A percentile compares a stretch with the other conserved stretches of the same genome.
Conservation (phyloP, 1,140 invertebrate genomes). For the Drosophila subobscura region DNA sequence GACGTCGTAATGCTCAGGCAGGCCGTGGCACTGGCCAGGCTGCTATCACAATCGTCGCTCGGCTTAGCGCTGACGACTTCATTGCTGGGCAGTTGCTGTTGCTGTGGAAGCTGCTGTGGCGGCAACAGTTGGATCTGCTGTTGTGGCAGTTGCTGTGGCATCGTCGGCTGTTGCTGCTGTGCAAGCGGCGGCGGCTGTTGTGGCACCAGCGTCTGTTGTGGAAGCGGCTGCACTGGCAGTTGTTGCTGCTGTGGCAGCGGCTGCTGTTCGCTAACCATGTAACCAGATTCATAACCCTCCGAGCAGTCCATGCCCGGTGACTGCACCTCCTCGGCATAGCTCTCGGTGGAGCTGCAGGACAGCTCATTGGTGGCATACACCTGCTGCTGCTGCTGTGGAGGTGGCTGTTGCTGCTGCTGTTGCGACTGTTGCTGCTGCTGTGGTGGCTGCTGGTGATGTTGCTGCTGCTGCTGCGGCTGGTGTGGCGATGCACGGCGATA, state of each 20-base stretch:
- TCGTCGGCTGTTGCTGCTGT: conserved; percentile 18
- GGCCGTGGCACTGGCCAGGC: conserved; percentile 68
- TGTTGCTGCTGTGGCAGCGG: conserved; percentile 19
- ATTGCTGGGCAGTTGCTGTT: conserved; percentile 17
- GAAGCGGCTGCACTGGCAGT: background rate
- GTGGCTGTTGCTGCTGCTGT: conserved; percentile 27
- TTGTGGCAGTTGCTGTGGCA: conserved; percentile 29
- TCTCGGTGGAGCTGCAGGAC: conserved; percentile 71
- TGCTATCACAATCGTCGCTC: conserved; percentile 77
- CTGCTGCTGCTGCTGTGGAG: conserved; percentile 46
- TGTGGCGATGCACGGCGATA: conserved; percentile 69
- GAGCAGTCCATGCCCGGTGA: conserved; percentile 65
- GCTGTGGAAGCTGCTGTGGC: conserved; percentile 31
- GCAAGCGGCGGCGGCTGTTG: too few species aligned
- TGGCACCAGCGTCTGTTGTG: too few species aligned
- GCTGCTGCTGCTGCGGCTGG: conserved; percentile 49
- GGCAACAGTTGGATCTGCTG: conserved; percentile 22
- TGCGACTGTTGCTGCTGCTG: conserved; percentile 37
- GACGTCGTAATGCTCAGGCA: conserved; percentile 79
- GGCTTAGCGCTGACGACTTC: conserved; percentile 33
- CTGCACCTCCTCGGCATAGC: conserved; percentile 67
- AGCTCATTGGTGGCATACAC: conserved; percentile 55
- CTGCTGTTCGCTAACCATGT: conserved; percentile 38
- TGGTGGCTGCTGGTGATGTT: conserved; percentile 31
- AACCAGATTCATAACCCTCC: conserved; percentile 52